phyloP scores from a whole-genome alignment of 53 echinoderm and acorn worm species.

The Henricia sp. region DNA sequence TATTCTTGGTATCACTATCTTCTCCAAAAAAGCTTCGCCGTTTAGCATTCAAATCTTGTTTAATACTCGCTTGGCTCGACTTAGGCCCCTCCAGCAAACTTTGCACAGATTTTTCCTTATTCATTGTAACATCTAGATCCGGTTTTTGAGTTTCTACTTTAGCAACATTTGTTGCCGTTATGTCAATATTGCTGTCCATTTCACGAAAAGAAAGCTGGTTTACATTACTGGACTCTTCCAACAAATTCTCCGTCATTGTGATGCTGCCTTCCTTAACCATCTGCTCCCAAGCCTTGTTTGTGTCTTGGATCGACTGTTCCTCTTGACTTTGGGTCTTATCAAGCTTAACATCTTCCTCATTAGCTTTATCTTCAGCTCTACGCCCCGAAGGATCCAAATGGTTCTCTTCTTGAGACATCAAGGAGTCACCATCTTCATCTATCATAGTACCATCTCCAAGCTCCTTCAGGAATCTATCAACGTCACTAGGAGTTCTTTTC shows the following conservation, averaged over 20 bases:
- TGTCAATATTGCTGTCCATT: background rate
- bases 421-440: conserved; percentile 23
- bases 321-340: background rate
- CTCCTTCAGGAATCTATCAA: conserved; percentile 38
- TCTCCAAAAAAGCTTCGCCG: conserved; percentile 60
- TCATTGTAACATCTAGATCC: background rate
- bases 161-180: background rate
- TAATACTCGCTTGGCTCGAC: background rate
- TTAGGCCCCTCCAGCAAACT: background rate
- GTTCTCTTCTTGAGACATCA: background rate
- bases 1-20: conserved; percentile 27
- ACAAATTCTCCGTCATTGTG: conserved; percentile 13
- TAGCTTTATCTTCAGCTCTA: background rate
- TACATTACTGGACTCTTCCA: conserved; percentile 13
- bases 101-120: too few relatives aligned
- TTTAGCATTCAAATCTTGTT: conserved; percentile 37
- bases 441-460: conserved; percentile 32
- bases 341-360: background rate
- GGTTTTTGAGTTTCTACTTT: background rate
- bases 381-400: background rate
- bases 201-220: background rate
- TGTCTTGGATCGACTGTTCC: background rate
- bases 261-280: conserved; percentile 13
- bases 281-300: conserved; percentile 19
- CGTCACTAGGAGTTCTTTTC: conserved; percentile 31